Percentiles rank a stretch among this genome's conserved stretches.
Evolutionary conservation across 2,113 vertebrate genomes (phyloP).

Genomic region (Peucedramus taeniatus): DNA sequence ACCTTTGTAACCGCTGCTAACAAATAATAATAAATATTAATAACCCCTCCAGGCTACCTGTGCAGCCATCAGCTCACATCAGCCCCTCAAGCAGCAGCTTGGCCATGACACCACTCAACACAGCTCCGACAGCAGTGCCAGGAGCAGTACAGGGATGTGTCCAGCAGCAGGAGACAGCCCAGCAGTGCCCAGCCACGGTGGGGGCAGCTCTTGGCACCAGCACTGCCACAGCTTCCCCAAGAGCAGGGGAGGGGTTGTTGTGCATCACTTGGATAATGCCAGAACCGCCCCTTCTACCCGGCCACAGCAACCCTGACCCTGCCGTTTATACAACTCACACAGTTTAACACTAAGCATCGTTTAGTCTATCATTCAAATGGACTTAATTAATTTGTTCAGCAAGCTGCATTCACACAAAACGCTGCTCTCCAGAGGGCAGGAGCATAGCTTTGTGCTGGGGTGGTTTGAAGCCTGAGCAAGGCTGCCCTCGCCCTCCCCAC

Average conservation of each 20-base stretch:
- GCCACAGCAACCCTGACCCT: not conserved
- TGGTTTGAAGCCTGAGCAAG: not conserved
- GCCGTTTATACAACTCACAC: not conserved
- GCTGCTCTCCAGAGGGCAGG: not conserved
- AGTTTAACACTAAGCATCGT: not conserved
- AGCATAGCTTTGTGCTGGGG: not conserved
- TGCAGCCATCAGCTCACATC: not conserved
- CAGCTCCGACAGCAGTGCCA: accelerated
- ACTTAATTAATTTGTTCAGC: constrained; percentile 43
- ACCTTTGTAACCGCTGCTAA: not conserved
- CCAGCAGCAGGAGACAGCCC: not conserved
- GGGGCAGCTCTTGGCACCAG: not conserved
- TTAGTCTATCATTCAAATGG: not conserved
- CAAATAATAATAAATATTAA: constrained; percentile 1
- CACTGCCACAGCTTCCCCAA: not conserved
- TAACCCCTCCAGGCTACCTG: not conserved
- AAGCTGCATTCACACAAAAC: not conserved
- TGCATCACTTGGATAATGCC: not conserved
- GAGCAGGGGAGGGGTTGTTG: not conserved
- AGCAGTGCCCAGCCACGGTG: accelerated
- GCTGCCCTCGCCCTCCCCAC: not conserved
- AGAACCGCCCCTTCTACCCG: accelerated
- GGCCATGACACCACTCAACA: accelerated
- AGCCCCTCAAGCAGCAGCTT: not conserved
- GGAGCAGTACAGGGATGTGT: not conserved